Evolutionary conservation across 2,797 vertebrate species (phyloP).

Genomic region (Phoeniculus purpureus): DNA sequence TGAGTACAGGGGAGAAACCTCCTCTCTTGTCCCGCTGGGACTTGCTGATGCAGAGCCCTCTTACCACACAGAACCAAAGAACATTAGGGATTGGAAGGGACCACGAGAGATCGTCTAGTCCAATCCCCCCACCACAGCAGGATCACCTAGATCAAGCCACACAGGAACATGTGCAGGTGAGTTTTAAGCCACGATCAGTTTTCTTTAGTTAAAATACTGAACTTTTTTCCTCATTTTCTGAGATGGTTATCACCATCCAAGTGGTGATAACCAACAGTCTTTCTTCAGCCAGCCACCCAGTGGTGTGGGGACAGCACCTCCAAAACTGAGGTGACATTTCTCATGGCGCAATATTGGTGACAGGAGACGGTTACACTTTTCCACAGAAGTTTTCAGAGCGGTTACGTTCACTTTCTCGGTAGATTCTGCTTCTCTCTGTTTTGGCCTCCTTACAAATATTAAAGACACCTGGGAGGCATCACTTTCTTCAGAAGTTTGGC

Average conservation of each 20-base stretch:
- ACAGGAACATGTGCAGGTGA: too few relatives aligned
- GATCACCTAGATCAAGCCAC: too few relatives aligned
- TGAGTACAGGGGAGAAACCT: too few relatives aligned
- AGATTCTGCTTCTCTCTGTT: neutral
- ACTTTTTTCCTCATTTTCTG: neutral
- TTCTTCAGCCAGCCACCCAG: neutral
- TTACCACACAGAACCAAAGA: too few relatives aligned
- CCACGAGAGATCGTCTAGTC: too few relatives aligned
- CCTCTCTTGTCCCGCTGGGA: too few relatives aligned
- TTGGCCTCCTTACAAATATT: neutral
- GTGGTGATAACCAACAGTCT: neutral
- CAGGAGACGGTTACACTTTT: neutral
- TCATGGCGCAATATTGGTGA: neutral
- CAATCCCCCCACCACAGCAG: too few relatives aligned
- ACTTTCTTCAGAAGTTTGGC: neutral
- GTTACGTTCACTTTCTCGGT: neutral
- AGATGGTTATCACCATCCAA: neutral
- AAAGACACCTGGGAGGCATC: constrained; percentile 33
- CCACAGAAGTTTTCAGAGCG: neutral
- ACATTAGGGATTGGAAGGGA: too few relatives aligned
- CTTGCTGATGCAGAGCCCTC: too few relatives aligned
- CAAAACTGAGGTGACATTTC: neutral
- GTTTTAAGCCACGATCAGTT: neutral
- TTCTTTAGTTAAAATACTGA: neutral
- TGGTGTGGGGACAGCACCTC: neutral